Base-by-base conservation (phyloP, 2,113 vertebrate genomes). In the Sclerurus mexicanus region DNA sequence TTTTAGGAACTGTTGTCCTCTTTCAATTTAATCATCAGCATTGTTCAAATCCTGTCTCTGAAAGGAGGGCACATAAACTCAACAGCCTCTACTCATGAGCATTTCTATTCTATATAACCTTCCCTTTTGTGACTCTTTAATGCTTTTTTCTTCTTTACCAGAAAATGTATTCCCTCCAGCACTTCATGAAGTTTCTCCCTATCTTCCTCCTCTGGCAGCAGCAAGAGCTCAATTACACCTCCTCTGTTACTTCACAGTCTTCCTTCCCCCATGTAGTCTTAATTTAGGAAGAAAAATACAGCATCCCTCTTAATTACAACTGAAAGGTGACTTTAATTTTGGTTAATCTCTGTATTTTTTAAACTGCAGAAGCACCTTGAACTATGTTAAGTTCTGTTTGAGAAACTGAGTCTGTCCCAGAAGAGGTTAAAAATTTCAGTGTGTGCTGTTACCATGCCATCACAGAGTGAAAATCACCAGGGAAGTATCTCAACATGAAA, bases 251-350 rank as follows among this genome's bases (percentile, higher is more conserved):
- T 59, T 59, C 2, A 1, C 5, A 7, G 7, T 46, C 52, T 64
- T 62, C 23, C n/a, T 60, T 42, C 20, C 21, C 20, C 14, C 17
- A 18, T 1, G 0, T 0, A 30, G 5, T 60, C 68, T 40, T 27
- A 69, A 67, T 44, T 59, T 47, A 67, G 4, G 5, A 93, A 31
- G 30, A 71, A 89, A 83, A 85, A 47, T 17, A 76, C 37, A 62
- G 37, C 12, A 89, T 11, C 18, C 22, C 15, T 58, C 49, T 79
- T 53, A 44, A 71, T 62, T 64, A 78, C 13, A 87, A 33, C 11
- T 39, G 7, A 87, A 68, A 33, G 27, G 10, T 2, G 80, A 58
- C n/a, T 47, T 10, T 2, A 40, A 85, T 59, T 69, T 59, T 53
- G 10, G 24, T 74, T 40, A 46, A 52, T 31, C n/a, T 55, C 8